Conservation (phyloP, 2,888 invertebrate genomes). For the Fissipunctia ypsillon region DNA sequence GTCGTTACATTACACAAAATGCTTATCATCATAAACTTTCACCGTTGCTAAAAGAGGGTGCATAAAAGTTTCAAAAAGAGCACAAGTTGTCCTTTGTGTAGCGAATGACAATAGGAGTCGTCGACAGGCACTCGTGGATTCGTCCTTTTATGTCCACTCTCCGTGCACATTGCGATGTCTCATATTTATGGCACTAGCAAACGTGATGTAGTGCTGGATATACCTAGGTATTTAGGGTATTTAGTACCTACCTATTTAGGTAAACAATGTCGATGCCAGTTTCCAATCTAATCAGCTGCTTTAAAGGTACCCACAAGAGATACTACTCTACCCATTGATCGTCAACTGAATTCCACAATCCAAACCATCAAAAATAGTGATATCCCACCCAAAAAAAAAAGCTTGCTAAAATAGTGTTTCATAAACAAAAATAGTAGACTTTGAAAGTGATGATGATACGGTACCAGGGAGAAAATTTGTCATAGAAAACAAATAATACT, state of each 20-base stretch:
- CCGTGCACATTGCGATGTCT: conserved; percentile 17
- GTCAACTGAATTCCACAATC: neutral
- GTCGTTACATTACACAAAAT: conserved; percentile 29
- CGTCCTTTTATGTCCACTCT: conserved; percentile 38
- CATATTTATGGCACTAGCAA: conserved; percentile 23
- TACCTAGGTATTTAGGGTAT: neutral
- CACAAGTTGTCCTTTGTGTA: conserved; percentile 49
- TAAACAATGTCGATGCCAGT: neutral
- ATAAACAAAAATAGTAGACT: neutral
- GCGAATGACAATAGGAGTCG: conserved; percentile 44
- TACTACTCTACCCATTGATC: neutral
- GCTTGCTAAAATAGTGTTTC: neutral
- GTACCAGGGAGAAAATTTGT: neutral
- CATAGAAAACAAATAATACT: no score
- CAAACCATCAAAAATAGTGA: no score
- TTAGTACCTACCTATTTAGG: neutral
- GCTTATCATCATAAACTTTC: conserved; percentile 35
- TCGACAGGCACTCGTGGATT: conserved; percentile 29
- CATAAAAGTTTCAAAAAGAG: conserved; percentile 55
- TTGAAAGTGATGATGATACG: neutral
- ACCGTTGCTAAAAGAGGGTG: conserved; percentile 20
- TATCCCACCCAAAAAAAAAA: no score
- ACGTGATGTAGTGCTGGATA: neutral
- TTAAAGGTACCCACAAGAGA: neutral
- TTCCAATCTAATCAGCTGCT: neutral